Conservation (phyloP, 2,888 invertebrate genomes). For the Phalangium opilio region DNA sequence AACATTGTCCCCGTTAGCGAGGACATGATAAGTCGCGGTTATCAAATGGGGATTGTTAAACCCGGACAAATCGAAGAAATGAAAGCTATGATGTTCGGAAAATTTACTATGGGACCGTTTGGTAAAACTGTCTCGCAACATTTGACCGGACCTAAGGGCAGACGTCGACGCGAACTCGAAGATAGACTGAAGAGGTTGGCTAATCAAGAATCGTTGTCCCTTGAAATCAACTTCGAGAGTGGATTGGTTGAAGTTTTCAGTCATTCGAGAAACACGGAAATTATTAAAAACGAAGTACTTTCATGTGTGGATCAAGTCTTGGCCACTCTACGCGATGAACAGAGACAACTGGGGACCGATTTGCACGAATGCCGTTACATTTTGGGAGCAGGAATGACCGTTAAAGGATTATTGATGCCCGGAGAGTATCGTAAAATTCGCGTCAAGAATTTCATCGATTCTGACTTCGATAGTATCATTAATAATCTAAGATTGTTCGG, state of each 20-base stretch:
- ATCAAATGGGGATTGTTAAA: neutral
- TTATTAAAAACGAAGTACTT: neutral
- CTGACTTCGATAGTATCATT: neutral
- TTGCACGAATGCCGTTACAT: neutral
- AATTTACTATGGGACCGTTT: neutral
- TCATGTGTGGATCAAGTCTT: neutral
- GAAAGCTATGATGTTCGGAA: neutral
- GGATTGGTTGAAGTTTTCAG: too few species aligned
- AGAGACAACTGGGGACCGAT: neutral
- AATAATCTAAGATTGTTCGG: neutral
- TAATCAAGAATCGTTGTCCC: too few species aligned
- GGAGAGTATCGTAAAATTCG: neutral
- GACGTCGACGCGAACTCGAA: too few species aligned
- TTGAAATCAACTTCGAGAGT: too few species aligned
- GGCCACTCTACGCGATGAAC: neutral
- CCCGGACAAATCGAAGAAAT: neutral
- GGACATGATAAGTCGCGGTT: constrained; percentile 4
- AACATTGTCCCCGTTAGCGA: constrained; percentile 9
- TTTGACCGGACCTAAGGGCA: too few species aligned
- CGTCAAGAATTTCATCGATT: neutral
- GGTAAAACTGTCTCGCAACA: neutral
- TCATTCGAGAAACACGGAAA: too few species aligned
- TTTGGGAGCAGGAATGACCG: neutral
- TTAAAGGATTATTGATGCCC: neutral
- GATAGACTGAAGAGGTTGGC: too few species aligned